A percentile compares a stretch with the other conserved stretches of the same genome.
These are phyloP conservation scores for Cantharis lateralis DNA, from an alignment of 2,888 invertebrate species.

Conservation along the genomic window DNA sequence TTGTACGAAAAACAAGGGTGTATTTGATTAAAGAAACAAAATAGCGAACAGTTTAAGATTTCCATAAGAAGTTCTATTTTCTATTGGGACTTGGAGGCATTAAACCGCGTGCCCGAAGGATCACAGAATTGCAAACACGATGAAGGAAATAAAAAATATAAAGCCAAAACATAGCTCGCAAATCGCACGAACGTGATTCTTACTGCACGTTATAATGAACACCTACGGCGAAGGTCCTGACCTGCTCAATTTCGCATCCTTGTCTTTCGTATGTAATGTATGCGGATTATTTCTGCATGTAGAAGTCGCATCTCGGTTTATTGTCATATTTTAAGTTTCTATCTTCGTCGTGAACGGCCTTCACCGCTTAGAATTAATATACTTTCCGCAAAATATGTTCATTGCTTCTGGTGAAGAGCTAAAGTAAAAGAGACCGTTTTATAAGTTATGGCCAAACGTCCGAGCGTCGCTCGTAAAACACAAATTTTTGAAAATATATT, in stretches of 20 bases:
- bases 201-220: slow-evolving; percentile 29
- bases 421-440: not conserved
- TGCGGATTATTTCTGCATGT: not conserved
- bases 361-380: slow-evolving; percentile 11
- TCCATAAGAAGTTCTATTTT: not conserved
- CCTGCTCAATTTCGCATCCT: slow-evolving; percentile 24
- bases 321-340: slow-evolving; percentile 5
- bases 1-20: not conserved
- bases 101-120: slow-evolving; percentile 13
- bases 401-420: slow-evolving; percentile 14
- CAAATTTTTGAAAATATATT: slow-evolving; percentile 27
- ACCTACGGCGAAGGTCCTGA: slow-evolving; percentile 31
- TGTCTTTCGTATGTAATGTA: not conserved
- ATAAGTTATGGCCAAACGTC: not conserved
- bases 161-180: slow-evolving; percentile 20
- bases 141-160: slow-evolving; percentile 18
- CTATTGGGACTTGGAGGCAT: slow-evolving; percentile 1
- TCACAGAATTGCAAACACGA: slow-evolving; percentile 9
- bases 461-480: slow-evolving; percentile 16
- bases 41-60: not conserved
- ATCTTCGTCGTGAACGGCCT: slow-evolving; percentile 14
- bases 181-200: slow-evolving; percentile 28
- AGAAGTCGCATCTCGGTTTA: slow-evolving; percentile 5
- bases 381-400: slow-evolving; percentile 16
- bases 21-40: not conserved